Base-by-base conservation (phyloP, 2,888 invertebrate genomes). In the Drosophila mayaguana region DNA sequence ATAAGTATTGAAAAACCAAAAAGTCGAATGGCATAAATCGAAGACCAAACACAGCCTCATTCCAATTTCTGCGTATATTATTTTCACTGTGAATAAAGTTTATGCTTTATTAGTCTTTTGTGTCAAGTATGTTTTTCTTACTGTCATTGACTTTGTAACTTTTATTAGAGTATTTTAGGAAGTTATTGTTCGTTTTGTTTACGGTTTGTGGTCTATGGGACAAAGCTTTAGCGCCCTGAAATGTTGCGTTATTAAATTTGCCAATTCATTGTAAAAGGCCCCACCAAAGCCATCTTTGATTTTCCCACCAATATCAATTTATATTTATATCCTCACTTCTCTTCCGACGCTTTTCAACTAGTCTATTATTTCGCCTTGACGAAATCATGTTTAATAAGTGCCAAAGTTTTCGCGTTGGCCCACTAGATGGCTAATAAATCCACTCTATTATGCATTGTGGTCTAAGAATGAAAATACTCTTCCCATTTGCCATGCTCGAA, bases 401-500 rank as follows among this genome's bases (percentile, higher is more conserved):
- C 48, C 68, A 67, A 57, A 75, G 67, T 67, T 73, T 65, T 45
- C 56, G 9, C 12, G 5, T 4, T 72, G 32, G 14, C 14, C 53
- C 34, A 46, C 46, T 36, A 12, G 12, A 34, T 7, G 40, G 48
- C 61, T 20, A 53, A 67, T 48, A 54, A 59, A 59, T 63, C 45
- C 50, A 34, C 53, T 43, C 63, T 56, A 55, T 78, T 63, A 73
- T 61, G 38, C 54, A 50, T 67, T 56, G 75, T 48, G 75, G 63
- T 67, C 67, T 51, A 53, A 57, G 55, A 70, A 77, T 75, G 76
- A 70, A 65, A 80, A 40, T 45, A 63, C 71, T 76, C 70, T 63
- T 57, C 53, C 61, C 72, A 66, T 74, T 80, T 65, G 61, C 50
- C 55, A 46, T 59, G 43, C 50, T 61, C 36, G 60, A 61, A 53